These are phyloP conservation scores for Antechinus flavipes DNA, from an alignment of 2,113 vertebrate genomes.

Conservation along the genomic window DNA sequence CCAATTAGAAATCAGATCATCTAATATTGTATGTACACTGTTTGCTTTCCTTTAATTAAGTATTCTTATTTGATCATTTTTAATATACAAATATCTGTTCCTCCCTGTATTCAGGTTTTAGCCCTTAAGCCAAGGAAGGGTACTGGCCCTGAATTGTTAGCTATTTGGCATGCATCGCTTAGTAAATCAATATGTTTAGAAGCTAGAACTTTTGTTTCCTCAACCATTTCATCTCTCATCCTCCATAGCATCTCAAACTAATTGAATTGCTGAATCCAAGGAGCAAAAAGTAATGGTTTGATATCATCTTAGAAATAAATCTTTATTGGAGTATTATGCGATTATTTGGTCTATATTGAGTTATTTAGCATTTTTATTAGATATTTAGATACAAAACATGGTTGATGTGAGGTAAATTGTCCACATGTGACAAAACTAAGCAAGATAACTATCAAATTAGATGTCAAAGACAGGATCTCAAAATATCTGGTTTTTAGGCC, in stretches of 20 bases:
- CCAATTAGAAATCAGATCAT: not conserved
- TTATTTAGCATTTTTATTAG: not conserved
- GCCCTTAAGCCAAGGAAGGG: not conserved
- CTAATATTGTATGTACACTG: not conserved
- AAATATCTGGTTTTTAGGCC: not conserved
- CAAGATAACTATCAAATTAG: not conserved
- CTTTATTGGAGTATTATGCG: not conserved
- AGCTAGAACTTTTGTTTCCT: not conserved
- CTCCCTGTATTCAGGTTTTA: not conserved
- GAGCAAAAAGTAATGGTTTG: not conserved
- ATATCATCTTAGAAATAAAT: not conserved
- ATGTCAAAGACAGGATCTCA: not conserved
- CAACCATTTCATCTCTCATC: not conserved
- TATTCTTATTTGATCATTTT: not conserved
- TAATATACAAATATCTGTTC: not conserved
- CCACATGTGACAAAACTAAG: not conserved
- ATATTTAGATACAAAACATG: not conserved
- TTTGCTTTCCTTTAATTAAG: not conserved
- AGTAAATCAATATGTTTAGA: not conserved
- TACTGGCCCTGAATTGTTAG: not conserved
- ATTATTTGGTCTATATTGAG: not conserved
- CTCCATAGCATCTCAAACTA: not conserved
- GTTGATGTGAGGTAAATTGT: not conserved
- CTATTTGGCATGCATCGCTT: not conserved
- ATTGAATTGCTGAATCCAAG: not conserved